phyloP scores from a whole-genome alignment of 2,888 invertebrate genomes.

The Amphipyra berbera region DNA sequence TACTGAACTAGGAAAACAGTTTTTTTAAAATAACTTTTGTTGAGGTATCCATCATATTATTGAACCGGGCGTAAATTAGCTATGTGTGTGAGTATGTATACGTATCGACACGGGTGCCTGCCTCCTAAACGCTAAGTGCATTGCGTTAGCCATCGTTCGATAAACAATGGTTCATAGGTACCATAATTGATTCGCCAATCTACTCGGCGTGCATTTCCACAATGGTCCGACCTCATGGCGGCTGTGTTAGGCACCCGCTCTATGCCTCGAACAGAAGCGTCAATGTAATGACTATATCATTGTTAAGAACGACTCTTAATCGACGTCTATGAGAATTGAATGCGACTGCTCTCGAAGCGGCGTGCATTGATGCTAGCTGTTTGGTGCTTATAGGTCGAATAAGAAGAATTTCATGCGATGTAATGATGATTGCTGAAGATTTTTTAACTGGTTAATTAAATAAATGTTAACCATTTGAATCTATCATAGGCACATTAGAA shows the following conservation, averaged over 20 bases:
- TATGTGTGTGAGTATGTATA: constrained; percentile 4
- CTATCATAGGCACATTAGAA: too few relatives aligned
- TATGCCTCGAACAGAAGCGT: constrained; percentile 9
- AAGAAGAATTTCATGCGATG: not conserved
- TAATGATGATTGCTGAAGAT: too few relatives aligned
- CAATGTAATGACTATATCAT: constrained; percentile 37
- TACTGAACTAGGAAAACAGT: too few relatives aligned
- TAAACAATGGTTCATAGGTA: constrained; percentile 45
- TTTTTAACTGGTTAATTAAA: too few relatives aligned
- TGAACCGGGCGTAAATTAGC: constrained; percentile 7
- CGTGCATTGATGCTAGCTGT: not conserved
- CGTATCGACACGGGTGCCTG: not conserved
- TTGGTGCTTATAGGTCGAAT: not conserved
- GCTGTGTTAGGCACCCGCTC: constrained; percentile 7
- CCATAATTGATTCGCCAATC: constrained; percentile 48
- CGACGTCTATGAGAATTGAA: constrained; percentile 23
- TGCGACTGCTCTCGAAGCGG: constrained; percentile 8
- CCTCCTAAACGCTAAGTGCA: constrained; percentile 29
- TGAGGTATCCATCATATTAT: not conserved
- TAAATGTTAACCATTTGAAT: too few relatives aligned
- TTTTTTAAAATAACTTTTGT: not conserved
- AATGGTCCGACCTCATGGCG: constrained; percentile 13
- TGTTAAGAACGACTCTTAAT: constrained; percentile 18
- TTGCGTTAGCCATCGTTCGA: constrained; percentile 13
- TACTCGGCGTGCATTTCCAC: constrained; percentile 14